phyloP scores from a whole-genome alignment of 2,797 vertebrate genomes.

The Periparus ater region DNA sequence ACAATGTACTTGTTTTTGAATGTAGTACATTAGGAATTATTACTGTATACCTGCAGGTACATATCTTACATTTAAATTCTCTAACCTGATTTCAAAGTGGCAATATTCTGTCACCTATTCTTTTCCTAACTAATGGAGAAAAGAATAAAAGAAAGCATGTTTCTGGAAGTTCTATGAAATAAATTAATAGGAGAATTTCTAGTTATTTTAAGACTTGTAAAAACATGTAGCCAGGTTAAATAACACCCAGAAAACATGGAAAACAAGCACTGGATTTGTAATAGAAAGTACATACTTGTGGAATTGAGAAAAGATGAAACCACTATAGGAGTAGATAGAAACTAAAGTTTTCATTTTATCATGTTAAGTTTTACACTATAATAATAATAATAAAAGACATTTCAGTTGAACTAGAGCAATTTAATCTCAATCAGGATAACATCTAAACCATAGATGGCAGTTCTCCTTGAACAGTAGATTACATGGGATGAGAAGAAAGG shows the following conservation, averaged over 20 bases:
- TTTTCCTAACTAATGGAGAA: neutral
- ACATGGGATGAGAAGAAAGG: neutral
- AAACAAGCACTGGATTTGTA: neutral
- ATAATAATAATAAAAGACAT: neutral
- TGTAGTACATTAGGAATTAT: neutral
- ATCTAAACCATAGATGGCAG: neutral
- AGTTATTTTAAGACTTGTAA: neutral
- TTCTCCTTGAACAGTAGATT: neutral
- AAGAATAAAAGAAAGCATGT: neutral
- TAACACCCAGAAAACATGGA: neutral
- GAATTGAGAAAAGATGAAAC: neutral
- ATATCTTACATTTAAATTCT: neutral
- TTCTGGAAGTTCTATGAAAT: neutral
- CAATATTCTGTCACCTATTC: neutral
- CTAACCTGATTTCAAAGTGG: neutral
- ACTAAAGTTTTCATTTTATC: neutral
- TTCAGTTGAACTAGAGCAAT: neutral
- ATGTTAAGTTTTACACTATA: neutral
- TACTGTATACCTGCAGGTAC: neutral
- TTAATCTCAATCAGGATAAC: neutral
- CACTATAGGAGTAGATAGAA: neutral
- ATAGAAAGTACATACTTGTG: neutral
- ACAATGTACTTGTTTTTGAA: neutral
- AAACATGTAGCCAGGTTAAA: neutral
- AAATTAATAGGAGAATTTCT: neutral